Evolutionary conservation across 1,140 invertebrate genomes (phyloP), one percentile per base, ranked within the genome.

Genomic region (Oscheius sp.): DNA sequence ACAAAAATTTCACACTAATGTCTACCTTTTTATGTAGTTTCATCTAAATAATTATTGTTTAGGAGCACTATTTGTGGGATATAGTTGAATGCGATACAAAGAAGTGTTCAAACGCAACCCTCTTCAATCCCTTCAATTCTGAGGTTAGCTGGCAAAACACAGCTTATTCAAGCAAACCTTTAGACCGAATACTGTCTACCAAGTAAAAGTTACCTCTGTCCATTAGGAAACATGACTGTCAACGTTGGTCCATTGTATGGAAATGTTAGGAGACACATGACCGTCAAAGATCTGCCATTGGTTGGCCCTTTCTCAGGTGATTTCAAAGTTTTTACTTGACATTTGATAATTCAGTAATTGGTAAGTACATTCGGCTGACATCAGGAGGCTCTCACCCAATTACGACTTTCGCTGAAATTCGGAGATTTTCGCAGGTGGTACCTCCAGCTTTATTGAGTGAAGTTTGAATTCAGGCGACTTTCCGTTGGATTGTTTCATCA

Each of bases 251-350:
- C 18, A 49, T 55, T 18, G 49, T 68, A 20, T 32, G n/a, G 28
- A 58, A 68, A 68, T 34, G 55, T 55, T 42, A 49, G 67, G 20
- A 42, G 67, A 55, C 67, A 68, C 45, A 58, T 68, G 55, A 49
- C 45, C 36, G 55, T 55, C 28, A 49, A 68, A 20, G 36, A 34
- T 42, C 45, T 68, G 3, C 67, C 67, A 15, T 38, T 68, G 20
- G 52, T 55, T 31, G 67, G 67, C 13, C 67, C 67, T 1, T 68
- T 59, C 26, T 68, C 67, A 59, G 52, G 67, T 68, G 15, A n/a
- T n/a, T n/a, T n/a, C n/a, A n/a, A n/a, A n/a, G n/a, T 13, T 55
- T 23, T 13, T 26, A 55, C 7, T 26, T 65, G 62, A 61, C 2
- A 31, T 42, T 23, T 31, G 29, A 23, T 64, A 1, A 38, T 29